A percentile compares a stretch with the other conserved stretches of the same genome.
phyloP scores from a whole-genome alignment of 2,797 vertebrate genomes.

The Thaleichthys pacificus region DNA sequence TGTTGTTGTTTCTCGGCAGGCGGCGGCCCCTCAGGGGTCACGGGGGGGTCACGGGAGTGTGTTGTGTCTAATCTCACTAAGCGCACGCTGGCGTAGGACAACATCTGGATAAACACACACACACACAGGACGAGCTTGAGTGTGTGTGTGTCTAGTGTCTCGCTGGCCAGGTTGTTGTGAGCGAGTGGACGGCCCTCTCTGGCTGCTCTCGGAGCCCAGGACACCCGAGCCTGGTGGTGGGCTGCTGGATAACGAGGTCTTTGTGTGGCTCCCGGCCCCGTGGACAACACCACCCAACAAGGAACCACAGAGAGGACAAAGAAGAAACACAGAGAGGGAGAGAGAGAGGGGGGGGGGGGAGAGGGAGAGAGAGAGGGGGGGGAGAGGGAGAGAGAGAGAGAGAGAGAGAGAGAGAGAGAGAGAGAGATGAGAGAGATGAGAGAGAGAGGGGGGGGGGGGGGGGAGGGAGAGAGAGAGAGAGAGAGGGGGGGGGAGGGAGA shows the following conservation, averaged over 20 bases:
- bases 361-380: conserved; percentile 17
- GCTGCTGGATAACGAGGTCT: conserved; percentile 60
- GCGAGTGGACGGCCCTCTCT: too few relatives aligned
- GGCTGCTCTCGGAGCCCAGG: neutral
- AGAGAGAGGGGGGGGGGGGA: conserved; percentile 13
- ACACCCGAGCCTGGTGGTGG: conserved; percentile 11
- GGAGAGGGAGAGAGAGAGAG: conserved; percentile 16
- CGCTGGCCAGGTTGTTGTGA: conserved; percentile 14
- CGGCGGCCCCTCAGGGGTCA: too few relatives aligned
- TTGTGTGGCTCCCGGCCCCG: conserved; percentile 57
- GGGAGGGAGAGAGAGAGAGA: neutral
- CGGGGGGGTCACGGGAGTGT: too few relatives aligned
- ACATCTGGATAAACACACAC: neutral
- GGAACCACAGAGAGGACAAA: conserved; percentile 55
- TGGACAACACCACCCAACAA: conserved; percentile 64
- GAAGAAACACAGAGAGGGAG: conserved; percentile 39
- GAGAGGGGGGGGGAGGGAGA: conserved; percentile 8
- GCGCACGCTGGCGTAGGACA: neutral
- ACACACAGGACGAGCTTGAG: conserved; percentile 17
- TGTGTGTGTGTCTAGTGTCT: neutral
- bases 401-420: conserved; percentile 13
- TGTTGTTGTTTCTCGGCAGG: too few relatives aligned
- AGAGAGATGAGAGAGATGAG: neutral
- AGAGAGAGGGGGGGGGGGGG: conserved; percentile 7
- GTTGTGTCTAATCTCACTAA: too few relatives aligned